Base-by-base conservation (phyloP, 92 coral and sea anemone genomes). In the Desmophyllum pertusum region DNA sequence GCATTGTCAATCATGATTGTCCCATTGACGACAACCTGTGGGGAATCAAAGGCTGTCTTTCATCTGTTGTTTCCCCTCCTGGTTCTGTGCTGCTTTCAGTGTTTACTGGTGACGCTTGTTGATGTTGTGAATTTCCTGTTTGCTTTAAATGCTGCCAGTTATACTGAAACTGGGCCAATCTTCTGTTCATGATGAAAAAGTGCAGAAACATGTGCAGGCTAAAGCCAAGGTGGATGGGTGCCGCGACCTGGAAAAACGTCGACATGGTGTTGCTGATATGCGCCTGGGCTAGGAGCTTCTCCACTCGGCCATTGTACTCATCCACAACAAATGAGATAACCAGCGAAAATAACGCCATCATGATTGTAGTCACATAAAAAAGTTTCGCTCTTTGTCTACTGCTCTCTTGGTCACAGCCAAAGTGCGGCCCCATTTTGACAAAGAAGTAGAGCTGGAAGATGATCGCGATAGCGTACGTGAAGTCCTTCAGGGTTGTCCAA, bases 121-220 rank as follows among this genome's bases (percentile, higher is more conserved):
- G 72, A 78, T 65, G 87, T 23, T 65, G 78, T 30, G 70, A 76
- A 42, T 76, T 72, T 67, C 27, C 64, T 85, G 72, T 13, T 27
- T 8, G 75, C 52, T 17, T 48, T n/a, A n/a, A n/a, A 2, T 66
- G 37, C 46, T 46, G 30, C 80, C 74, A 61, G 48, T 64, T 76
- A 40, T 83, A 91, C 73, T 91, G 82, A 37, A 84, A 81, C 70
- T 77, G 77, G 4, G 89, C 73, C 91, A 91, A 75, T 61, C 85
- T 89, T 46, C 91, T 85, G 37, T 86, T 93, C 61, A 93, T 93
- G 48, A 93, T 89, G 77, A 79, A 93, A 45, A 93, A 93, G 69
- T 93, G 97, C 73, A 93, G 79, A 33, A 93, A 93, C 97, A 93
- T 91, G 70, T 93, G 97, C 36, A 93, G 89, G 53, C 93, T 88